These are phyloP conservation scores for Stegodyphus dumicola DNA, from an alignment of 1,140 invertebrate genomes.

Conservation along the genomic window DNA sequence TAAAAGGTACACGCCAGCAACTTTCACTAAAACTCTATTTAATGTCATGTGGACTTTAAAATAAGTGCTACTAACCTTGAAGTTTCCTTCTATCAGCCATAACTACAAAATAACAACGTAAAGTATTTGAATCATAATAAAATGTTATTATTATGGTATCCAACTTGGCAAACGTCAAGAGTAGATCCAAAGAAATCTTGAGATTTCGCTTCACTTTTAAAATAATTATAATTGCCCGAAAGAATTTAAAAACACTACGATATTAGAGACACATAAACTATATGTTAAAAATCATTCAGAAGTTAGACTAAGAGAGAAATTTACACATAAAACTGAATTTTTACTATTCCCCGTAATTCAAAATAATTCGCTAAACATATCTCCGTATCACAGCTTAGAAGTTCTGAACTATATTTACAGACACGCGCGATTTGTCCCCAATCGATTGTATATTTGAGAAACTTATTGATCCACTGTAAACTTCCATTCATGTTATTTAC, in stretches of 20 bases:
- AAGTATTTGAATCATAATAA: constrained; percentile 58
- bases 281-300: background rate
- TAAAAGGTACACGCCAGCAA: too few relatives aligned
- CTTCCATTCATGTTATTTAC: too few relatives aligned
- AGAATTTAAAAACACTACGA: background rate
- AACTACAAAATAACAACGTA: constrained; percentile 75
- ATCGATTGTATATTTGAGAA: too few relatives aligned
- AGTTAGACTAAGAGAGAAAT: background rate
- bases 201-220: background rate
- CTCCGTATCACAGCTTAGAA: constrained; percentile 31
- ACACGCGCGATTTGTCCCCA: too few relatives aligned
- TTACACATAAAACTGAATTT: background rate
- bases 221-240: background rate
- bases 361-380: constrained; percentile 45
- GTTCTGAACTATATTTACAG: background rate
- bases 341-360: constrained; percentile 20
- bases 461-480: too few relatives aligned
- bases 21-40: too few relatives aligned
- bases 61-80: constrained; percentile 80
- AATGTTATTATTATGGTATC: constrained; percentile 41
- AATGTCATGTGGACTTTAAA: background rate
- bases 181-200: background rate
- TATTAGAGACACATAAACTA: background rate
- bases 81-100: constrained; percentile 99
- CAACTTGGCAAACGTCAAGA: constrained; percentile 58